phyloP scores from a whole-genome alignment of 2,113 vertebrate genomes.

The Serinus canaria region DNA sequence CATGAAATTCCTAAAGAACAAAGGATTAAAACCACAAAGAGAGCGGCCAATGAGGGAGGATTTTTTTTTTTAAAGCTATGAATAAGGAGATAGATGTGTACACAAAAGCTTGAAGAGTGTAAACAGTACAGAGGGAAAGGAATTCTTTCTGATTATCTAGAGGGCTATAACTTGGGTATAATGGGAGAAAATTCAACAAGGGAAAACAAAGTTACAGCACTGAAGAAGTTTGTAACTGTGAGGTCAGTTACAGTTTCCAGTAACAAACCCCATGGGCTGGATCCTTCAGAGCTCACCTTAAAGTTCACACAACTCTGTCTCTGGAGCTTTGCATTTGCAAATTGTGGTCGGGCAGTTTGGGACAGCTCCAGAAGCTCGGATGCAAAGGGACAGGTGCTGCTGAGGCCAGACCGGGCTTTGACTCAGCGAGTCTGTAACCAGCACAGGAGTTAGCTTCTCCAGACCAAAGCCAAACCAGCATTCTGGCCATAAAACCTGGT shows the following conservation, averaged over 20 bases:
- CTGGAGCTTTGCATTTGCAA: not conserved
- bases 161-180: slow-evolving; percentile 49
- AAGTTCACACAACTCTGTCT: not conserved
- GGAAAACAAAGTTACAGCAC: not conserved
- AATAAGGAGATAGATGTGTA: slow-evolving; percentile 58
- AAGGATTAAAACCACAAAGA: slow-evolving; percentile 49
- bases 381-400: not conserved
- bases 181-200: slow-evolving; percentile 40
- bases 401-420: not conserved
- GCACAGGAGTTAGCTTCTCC: not conserved
- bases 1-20: slow-evolving; percentile 45
- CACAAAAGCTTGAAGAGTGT: slow-evolving; percentile 59
- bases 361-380: accelerated
- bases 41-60: slow-evolving; percentile 16
- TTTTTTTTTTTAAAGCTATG: slow-evolving; percentile 26
- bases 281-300: not conserved
- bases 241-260: not conserved
- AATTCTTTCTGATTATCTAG: slow-evolving; percentile 45
- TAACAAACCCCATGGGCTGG: not conserved
- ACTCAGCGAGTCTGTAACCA: not conserved
- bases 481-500: not conserved
- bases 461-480: not conserved
- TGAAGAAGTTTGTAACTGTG: not conserved
- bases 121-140: slow-evolving; percentile 53
- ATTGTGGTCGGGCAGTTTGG: not conserved